Evolutionary conservation across 2,888 invertebrate species (phyloP).

Genomic region (Cantharis flavilabris): DNA sequence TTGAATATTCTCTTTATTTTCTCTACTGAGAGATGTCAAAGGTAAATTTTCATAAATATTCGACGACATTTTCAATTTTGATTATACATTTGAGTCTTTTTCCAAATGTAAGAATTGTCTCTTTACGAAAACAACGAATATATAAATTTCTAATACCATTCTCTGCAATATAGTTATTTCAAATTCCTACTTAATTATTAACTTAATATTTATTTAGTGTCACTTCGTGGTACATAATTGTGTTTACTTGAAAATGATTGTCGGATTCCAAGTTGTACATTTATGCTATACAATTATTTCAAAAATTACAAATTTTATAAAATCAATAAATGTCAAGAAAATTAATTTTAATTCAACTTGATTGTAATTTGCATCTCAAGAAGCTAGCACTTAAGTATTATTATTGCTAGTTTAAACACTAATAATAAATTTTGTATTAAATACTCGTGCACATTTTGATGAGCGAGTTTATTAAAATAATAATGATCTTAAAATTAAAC

Average conservation of each 20-base stretch:
- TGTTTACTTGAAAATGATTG: background rate
- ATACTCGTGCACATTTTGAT: background rate
- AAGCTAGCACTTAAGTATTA: background rate
- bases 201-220: background rate
- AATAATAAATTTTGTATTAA: background rate
- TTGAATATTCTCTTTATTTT: conserved; percentile 32
- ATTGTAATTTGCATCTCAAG: background rate
- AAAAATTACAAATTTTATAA: background rate
- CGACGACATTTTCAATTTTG: conserved; percentile 38
- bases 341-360: background rate
- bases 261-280: background rate
- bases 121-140: background rate
- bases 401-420: background rate
- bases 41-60: conserved; percentile 51
- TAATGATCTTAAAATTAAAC: background rate
- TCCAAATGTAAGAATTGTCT: background rate
- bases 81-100: background rate
- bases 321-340: background rate
- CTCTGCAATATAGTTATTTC: background rate
- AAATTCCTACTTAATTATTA: background rate
- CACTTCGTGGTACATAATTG: background rate
- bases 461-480: background rate
- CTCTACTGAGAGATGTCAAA: conserved; percentile 43
- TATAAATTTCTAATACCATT: background rate
- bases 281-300: background rate